Conservation (phyloP, 2,113 vertebrate species). For the Sminthopsis crassicaudata region DNA sequence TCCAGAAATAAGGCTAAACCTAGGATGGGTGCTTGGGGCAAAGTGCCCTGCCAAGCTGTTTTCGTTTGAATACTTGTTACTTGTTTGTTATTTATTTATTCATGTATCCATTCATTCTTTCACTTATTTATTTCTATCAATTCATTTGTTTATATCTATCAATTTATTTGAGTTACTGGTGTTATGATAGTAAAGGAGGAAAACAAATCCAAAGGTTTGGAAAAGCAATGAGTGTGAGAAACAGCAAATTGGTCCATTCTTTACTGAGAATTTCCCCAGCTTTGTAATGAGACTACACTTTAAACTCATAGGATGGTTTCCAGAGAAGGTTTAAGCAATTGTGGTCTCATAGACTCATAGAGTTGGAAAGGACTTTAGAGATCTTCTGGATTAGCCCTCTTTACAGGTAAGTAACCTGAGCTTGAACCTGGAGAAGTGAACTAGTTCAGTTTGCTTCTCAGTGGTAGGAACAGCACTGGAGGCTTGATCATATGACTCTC, state of each 20-base stretch:
- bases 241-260: not conserved
- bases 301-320: not conserved
- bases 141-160: too few relatives aligned
- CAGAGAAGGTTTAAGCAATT: not conserved
- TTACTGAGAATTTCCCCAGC: not conserved
- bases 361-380: not conserved
- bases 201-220: not conserved
- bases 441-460: not conserved
- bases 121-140: not conserved
- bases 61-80: slow-evolving; percentile 4
- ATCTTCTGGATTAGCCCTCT: not conserved
- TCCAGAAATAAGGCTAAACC: not conserved
- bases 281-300: not conserved
- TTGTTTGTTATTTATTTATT: not conserved
- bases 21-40: not conserved
- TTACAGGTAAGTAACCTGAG: not conserved
- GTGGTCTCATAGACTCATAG: not conserved
- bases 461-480: not conserved
- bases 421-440: not conserved
- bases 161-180: not conserved
- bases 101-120: not conserved
- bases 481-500: not conserved
- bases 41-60: not conserved
- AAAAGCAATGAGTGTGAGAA: not conserved
- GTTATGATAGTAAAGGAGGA: not conserved